Conservation (phyloP, 2,797 vertebrate genomes). For the Coccyzus lansbergi region DNA sequence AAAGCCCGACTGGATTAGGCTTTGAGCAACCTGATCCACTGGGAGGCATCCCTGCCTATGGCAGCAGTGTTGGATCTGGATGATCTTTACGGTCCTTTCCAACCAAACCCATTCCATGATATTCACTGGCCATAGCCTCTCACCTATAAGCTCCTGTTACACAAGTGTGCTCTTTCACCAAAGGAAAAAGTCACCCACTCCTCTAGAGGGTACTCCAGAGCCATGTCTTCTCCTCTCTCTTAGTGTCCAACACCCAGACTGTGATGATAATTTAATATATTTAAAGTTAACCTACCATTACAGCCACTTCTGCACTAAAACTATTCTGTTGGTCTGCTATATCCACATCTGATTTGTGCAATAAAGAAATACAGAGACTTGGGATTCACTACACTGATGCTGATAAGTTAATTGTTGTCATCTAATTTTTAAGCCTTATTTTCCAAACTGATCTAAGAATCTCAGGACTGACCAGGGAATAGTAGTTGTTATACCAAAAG, state of each 20-base stretch:
- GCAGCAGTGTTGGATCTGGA: too few relatives aligned
- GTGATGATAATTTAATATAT: neutral
- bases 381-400: neutral
- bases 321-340: neutral
- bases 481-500: neutral
- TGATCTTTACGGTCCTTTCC: too few relatives aligned
- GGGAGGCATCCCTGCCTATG: too few relatives aligned
- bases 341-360: neutral
- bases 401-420: neutral
- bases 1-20: too few relatives aligned
- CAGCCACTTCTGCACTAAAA: neutral
- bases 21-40: too few relatives aligned
- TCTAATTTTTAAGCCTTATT: neutral
- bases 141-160: neutral
- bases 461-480: neutral
- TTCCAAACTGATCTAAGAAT: neutral
- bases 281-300: neutral
- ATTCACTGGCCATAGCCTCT: fast-evolving
- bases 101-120: too few relatives aligned
- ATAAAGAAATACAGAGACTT: neutral
- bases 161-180: fast-evolving
- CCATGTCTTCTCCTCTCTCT: neutral
- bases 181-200: neutral
- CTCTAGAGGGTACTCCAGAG: neutral
- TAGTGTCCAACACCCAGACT: neutral